These are phyloP conservation scores for Sebastes hopkinsi DNA, from an alignment of 2,797 vertebrate genomes.

Conservation along the genomic window DNA sequence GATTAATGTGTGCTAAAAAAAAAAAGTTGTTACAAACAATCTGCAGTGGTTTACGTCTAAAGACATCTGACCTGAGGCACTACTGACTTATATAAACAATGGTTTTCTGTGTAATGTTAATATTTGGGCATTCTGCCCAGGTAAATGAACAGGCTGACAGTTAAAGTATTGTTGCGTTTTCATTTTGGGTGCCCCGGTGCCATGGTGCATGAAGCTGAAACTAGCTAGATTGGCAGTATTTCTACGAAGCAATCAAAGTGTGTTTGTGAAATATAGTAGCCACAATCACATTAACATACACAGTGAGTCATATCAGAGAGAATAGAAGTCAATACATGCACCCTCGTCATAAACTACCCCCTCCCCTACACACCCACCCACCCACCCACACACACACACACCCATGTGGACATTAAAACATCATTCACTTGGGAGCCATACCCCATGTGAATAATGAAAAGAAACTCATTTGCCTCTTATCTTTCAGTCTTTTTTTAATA, in stretches of 20 bases:
- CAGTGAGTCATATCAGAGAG: not conserved
- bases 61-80: not conserved
- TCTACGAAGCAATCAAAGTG: conserved; percentile 12
- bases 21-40: not conserved
- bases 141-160: conserved; percentile 1
- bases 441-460: conserved; percentile 55
- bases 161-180: not conserved
- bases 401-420: conserved; percentile 28
- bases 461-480: conserved; percentile 50
- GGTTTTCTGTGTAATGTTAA: not conserved
- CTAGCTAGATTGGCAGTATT: not conserved
- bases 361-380: not conserved
- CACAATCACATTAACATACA: conserved; percentile 1
- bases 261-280: conserved; percentile 2
- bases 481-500: conserved; percentile 60
- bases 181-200: not conserved
- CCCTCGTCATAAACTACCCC: not conserved
- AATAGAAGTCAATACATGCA: conserved; percentile 1
- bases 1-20: not conserved
- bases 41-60: not conserved
- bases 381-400: not conserved
- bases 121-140: not conserved
- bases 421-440: conserved; percentile 25
- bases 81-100: not conserved
- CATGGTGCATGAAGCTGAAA: conserved; percentile 7